Conservation (phyloP, 2,113 vertebrate species). For the Rallus limicola region DNA sequence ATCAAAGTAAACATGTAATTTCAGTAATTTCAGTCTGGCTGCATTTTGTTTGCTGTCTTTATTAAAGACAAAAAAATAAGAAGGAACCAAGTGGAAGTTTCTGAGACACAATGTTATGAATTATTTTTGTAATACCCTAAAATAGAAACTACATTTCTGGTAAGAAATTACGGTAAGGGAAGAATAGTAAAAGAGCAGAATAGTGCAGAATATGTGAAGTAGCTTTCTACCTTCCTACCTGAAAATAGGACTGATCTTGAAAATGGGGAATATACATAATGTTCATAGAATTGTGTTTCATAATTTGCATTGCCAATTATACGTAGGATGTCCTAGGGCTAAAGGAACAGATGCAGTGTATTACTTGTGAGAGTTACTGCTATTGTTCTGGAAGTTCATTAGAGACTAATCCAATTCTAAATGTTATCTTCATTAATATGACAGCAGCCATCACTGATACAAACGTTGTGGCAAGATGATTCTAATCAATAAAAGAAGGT, state of each 20-base stretch:
- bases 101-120: background rate
- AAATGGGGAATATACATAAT: background rate
- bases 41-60: background rate
- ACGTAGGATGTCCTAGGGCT: slow-evolving; percentile 17
- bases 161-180: background rate
- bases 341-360: slow-evolving; percentile 10
- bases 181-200: background rate
- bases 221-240: background rate
- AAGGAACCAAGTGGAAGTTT: background rate
- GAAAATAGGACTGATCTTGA: background rate
- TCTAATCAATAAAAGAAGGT: background rate
- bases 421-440: slow-evolving; percentile 57
- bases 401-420: slow-evolving; percentile 28
- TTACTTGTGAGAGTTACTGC: slow-evolving; percentile 18
- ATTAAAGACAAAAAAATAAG: background rate
- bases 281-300: slow-evolving; percentile 9
- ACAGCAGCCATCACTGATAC: background rate
- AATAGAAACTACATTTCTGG: background rate
- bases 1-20: background rate
- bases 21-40: background rate
- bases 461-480: background rate
- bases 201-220: background rate
- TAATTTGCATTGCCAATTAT: slow-evolving; percentile 35
- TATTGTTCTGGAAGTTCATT: slow-evolving; percentile 47
- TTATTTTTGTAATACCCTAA: background rate